phyloP scores from a whole-genome alignment of 2,888 invertebrate genomes.

The Macrostomum cliftonense region DNA sequence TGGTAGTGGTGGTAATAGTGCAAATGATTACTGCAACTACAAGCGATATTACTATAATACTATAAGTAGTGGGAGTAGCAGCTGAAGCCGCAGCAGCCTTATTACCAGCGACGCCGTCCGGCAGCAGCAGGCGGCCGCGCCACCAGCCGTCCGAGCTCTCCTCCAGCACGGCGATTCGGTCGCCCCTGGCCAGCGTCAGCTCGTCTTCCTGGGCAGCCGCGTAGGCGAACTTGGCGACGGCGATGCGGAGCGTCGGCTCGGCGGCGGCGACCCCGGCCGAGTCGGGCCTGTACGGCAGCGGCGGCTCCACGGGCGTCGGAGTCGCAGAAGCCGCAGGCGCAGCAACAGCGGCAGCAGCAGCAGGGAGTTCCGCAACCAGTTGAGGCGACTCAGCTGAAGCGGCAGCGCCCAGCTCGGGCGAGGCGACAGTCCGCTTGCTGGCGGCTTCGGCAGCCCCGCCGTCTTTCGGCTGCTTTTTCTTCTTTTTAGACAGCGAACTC shows the following conservation, averaged over 20 bases:
- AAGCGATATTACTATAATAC: too few relatives aligned
- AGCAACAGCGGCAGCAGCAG: too few relatives aligned
- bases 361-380: too few relatives aligned
- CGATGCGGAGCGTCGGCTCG: constrained; percentile 41
- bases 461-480: constrained; percentile 39
- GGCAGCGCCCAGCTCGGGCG: too few relatives aligned
- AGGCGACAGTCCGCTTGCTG: constrained; percentile 46
- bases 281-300: too few relatives aligned
- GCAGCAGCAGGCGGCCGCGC: constrained; percentile 49
- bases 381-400: too few relatives aligned
- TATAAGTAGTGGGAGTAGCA: too few relatives aligned
- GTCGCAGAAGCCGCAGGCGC: too few relatives aligned
- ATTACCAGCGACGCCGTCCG: constrained; percentile 1
- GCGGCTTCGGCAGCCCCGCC: constrained; percentile 69
- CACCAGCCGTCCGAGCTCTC: constrained; percentile 99
- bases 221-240: constrained; percentile 69
- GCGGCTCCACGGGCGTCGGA: too few relatives aligned
- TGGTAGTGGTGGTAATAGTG: too few relatives aligned
- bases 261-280: neutral
- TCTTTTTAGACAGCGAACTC: constrained; percentile 26
- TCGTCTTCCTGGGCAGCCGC: constrained; percentile 84
- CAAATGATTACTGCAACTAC: too few relatives aligned
- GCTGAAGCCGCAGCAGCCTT: too few relatives aligned
- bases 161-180: constrained; percentile 74
- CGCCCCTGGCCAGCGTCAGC: constrained; percentile 76